Conservation (phyloP, 2,888 invertebrate species). For the Eupithecia subfuscata region DNA sequence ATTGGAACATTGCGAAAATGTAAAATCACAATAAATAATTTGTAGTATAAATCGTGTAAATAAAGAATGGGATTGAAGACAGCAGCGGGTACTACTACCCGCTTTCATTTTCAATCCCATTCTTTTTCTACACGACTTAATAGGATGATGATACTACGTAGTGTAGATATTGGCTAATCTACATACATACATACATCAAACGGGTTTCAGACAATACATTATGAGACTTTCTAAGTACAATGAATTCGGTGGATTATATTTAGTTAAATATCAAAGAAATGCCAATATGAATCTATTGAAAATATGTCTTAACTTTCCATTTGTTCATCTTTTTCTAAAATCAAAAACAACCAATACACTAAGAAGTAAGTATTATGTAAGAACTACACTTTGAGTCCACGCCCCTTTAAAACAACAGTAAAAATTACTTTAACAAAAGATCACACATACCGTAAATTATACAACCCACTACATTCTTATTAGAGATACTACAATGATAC, state of each 20-base stretch:
- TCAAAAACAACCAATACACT: slow-evolving; percentile 3
- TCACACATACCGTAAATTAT: slow-evolving; percentile 40
- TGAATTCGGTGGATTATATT: not conserved
- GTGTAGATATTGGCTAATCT: not conserved
- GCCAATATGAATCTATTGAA: slow-evolving; percentile 2
- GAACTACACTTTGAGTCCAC: slow-evolving; percentile 30
- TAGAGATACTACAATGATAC: slow-evolving; percentile 36
- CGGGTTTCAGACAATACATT: not conserved
- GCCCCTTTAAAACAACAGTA: slow-evolving; percentile 35
- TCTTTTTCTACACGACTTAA: not conserved
- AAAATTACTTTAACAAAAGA: slow-evolving; percentile 41
- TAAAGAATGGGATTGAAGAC: too few species aligned
- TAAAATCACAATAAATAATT: not conserved
- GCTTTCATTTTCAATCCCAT: not conserved
- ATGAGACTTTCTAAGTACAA: not conserved
- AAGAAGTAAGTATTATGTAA: not conserved
- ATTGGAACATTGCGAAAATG: not conserved
- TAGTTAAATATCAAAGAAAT: slow-evolving; percentile 15
- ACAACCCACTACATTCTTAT: slow-evolving; percentile 38
- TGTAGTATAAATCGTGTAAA: not conserved
- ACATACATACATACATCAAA: not conserved
- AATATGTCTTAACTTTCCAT: not conserved
- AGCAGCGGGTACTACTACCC: not conserved
- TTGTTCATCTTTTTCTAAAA: not conserved
- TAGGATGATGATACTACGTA: not conserved